Percentiles rank a stretch among this genome's conserved stretches.
These are phyloP conservation scores for Drosophila nikananu DNA, from an alignment of 1,140 invertebrate genomes.

Conservation along the genomic window DNA sequence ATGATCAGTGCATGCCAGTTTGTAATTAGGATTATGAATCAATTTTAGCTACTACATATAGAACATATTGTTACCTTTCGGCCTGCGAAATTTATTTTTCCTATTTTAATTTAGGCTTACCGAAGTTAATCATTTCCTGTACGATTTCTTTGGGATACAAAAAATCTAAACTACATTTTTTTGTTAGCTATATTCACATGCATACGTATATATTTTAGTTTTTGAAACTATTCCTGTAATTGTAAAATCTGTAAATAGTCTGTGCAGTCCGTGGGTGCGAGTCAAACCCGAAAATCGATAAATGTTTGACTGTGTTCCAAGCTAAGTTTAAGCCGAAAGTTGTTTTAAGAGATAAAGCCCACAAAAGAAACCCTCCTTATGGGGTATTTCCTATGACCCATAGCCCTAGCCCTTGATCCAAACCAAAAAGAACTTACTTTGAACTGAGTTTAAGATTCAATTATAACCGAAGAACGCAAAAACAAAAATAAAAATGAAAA, in stretches of 20 bases:
- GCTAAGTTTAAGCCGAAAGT: conserved; percentile 11
- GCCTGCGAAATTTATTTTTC: conserved; percentile 77
- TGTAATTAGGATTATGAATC: conserved; percentile 47
- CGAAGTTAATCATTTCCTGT: conserved; percentile 69
- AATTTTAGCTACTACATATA: conserved; percentile 35
- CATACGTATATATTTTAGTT: conserved; percentile 62
- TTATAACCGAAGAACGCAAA: conserved; percentile 50
- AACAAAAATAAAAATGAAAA: conserved; percentile 34
- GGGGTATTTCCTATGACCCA: conserved; percentile 29
- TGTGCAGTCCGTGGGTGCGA: conserved; percentile 32
- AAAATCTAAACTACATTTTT: conserved; percentile 40
- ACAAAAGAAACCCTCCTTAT: conserved; percentile 18
- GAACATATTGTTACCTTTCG: conserved; percentile 65
- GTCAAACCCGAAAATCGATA: conserved; percentile 37
- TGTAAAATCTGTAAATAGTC: conserved; percentile 78
- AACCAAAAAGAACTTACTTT: conserved; percentile 45
- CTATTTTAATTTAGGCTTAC: conserved; percentile 74
- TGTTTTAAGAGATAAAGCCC: conserved; percentile 26
- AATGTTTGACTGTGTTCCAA: conserved; percentile 52
- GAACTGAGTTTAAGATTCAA: conserved; percentile 56
- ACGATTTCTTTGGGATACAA: conserved; percentile 47
- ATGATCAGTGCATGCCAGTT: conserved; percentile 41
- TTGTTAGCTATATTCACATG: conserved; percentile 35
- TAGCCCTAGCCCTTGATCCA: conserved; percentile 35
- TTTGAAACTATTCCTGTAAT: conserved; percentile 79